Percentiles rank a stretch among this genome's conserved stretches.
phyloP scores from a whole-genome alignment of 2,797 vertebrate genomes.

The Centroberyx gerrardi region DNA sequence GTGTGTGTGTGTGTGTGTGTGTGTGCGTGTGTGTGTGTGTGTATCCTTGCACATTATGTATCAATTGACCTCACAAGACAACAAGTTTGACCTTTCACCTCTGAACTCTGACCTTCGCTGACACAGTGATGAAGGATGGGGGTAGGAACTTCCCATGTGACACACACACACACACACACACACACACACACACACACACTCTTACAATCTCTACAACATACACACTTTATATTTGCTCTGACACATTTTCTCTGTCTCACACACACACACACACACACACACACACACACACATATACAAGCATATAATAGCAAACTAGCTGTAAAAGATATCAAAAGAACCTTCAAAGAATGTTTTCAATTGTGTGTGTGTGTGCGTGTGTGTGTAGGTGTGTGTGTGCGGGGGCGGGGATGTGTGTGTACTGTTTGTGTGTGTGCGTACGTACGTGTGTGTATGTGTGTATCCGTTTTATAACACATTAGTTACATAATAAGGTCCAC shows the following conservation, averaged over 20 bases:
- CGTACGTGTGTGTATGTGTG: slow-evolving; percentile 20
- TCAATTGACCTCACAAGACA: slow-evolving; percentile 26
- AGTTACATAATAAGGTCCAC: slow-evolving; percentile 66
- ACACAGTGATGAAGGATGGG: no score
- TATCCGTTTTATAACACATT: slow-evolving; percentile 64
- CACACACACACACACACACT: background rate
- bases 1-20: slow-evolving; percentile 3
- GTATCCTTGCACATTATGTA: background rate
- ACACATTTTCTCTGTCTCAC: no score
- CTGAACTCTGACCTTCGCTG: slow-evolving; percentile 21
- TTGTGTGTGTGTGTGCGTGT: slow-evolving; percentile 10
- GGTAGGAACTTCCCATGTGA: background rate
- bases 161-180: background rate
- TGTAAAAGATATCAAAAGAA: no score
- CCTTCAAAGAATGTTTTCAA: no score
- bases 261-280: no score
- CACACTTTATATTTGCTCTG: no score
- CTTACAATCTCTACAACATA: background rate
- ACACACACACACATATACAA: slow-evolving; percentile 5
- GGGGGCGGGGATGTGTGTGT: slow-evolving; percentile 8
- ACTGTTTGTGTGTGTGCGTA: slow-evolving; percentile 15
- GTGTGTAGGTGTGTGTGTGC: slow-evolving; percentile 6
- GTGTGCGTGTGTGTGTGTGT: slow-evolving; percentile 13
- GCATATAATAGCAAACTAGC: no score
- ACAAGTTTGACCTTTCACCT: slow-evolving; percentile 24